These are phyloP conservation scores for Philopedon plagiatum DNA, from an alignment of 2,888 invertebrate species.

Conservation along the genomic window DNA sequence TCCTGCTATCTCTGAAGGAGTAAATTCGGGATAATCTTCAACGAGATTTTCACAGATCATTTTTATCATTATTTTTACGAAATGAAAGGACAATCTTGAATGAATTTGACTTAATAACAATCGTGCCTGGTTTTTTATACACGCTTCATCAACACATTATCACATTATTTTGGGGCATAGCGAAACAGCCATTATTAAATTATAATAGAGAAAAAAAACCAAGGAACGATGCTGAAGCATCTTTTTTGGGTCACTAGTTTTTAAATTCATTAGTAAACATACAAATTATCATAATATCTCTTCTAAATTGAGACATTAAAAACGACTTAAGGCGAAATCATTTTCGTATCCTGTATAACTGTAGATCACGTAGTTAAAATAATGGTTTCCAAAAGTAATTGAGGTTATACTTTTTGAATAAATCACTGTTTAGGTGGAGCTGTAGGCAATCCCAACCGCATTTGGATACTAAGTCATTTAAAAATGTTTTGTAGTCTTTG, in stretches of 20 bases:
- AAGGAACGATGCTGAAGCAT: background rate
- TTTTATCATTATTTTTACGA: too few species aligned
- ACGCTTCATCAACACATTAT: too few species aligned
- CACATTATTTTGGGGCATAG: too few species aligned
- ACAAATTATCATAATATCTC: constrained; percentile 4
- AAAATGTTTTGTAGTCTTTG: too few species aligned
- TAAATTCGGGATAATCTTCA: too few species aligned
- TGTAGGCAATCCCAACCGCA: background rate
- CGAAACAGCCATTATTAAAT: background rate
- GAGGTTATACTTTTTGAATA: constrained; percentile 9
- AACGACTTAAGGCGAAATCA: constrained; percentile 16
- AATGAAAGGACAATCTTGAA: too few species aligned
- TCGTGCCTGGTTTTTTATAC: too few species aligned
- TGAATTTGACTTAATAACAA: too few species aligned
- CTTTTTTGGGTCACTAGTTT: constrained; percentile 1
- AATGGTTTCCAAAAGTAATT: background rate
- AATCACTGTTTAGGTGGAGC: background rate
- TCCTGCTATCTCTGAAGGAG: too few species aligned
- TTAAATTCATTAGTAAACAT: background rate
- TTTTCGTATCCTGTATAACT: constrained; percentile 19
- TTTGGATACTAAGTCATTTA: background rate
- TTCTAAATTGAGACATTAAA: constrained; percentile 18
- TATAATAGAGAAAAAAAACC: background rate
- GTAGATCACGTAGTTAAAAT: constrained; percentile 14
- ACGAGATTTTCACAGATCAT: too few species aligned